phyloP scores from a whole-genome alignment of 2,113 vertebrate species.

The Microtus richardsoni region DNA sequence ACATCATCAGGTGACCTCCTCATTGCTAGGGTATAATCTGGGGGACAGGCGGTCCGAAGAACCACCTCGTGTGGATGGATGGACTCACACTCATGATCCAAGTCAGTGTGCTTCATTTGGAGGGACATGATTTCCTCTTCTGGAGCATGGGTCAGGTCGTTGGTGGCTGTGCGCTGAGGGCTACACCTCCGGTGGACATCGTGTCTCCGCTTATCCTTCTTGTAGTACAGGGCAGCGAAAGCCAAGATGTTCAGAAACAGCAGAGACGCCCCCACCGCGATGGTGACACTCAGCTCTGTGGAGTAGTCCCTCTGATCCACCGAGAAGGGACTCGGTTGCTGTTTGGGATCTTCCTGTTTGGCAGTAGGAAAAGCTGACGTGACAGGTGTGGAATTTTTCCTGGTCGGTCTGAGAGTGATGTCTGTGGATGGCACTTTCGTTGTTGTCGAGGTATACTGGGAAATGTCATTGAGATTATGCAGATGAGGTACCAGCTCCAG shows the following conservation, averaged over 20 bases:
- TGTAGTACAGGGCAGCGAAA: slow-evolving; percentile 98
- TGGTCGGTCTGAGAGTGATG: slow-evolving; percentile 94
- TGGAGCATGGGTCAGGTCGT: slow-evolving; percentile 97
- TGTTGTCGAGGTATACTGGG: slow-evolving; percentile 97
- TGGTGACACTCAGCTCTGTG: slow-evolving; percentile 97
- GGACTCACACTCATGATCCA: slow-evolving; percentile 98
- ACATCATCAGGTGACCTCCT: slow-evolving; percentile 98
- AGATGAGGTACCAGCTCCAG: slow-evolving; percentile 98
- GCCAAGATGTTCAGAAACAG: slow-evolving; percentile 99
- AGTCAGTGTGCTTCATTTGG: slow-evolving; percentile 99
- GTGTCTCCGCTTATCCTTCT: slow-evolving; percentile 98
- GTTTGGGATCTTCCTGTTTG: slow-evolving; percentile 95
- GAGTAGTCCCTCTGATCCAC: slow-evolving; percentile 99
- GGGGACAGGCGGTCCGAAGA: slow-evolving; percentile 98
- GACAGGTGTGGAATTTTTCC: slow-evolving; percentile 93
- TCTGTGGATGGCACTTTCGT: slow-evolving; percentile 98
- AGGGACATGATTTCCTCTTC: slow-evolving; percentile 99
- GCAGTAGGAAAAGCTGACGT: slow-evolving; percentile 97
- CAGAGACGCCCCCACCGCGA: slow-evolving; percentile 97
- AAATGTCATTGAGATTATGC: slow-evolving; percentile 98
- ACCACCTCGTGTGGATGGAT: slow-evolving; percentile 98
- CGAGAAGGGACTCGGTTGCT: slow-evolving; percentile 93
- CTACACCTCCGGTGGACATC: slow-evolving; percentile 97
- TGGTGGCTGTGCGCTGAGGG: slow-evolving; percentile 94
- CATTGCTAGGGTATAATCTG: slow-evolving; percentile 99